Evolutionary conservation across 2,113 vertebrate species (phyloP), one percentile per base, ranked within the genome.

Genomic region (Ciconia boyciana): DNA sequence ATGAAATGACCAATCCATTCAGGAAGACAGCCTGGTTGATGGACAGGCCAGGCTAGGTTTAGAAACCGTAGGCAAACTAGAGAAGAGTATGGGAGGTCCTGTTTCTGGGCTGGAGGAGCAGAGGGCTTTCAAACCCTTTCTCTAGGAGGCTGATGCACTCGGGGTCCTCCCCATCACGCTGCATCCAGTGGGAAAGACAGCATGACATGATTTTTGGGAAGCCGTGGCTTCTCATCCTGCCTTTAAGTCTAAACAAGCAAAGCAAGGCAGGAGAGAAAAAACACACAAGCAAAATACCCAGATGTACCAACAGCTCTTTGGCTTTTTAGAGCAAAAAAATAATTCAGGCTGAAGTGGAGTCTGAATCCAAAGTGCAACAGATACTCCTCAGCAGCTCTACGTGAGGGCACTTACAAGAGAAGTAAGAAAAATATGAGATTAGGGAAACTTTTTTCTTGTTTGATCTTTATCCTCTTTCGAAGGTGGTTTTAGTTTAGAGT

Each of bases 251-350:
- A 28, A 83, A 41, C 2, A 9, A 79, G n/a, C 16, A 69, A 87
- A 79, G n/a, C 13, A 69, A 87, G 11, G 19, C 31, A 83, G 28
- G 41, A 75, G 60, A 68, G 22, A 17, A 58, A 75, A 75, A 20
- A 5, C 7, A 44, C 0, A 0, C 0, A 0, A 41, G 31, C 26
- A 54, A 46, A 89, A 77, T 8, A 68, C 13, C 2, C 43, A 61
- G n/a, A 54, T 19, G 20, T 5, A 48, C 7, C n/a, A 44, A 70
- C 26, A 58, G 5, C 5, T 54, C 31, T 10, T 11, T 34, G 32
- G 44, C 7, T 39, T 54, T 72, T 82, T 28, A 77, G 58, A 26
- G 17, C 6, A 58, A n/a, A 15, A 70, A 80, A 83, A 31, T 13
- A 68, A 83, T 12, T 61, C 15, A 65, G 51, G 39, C 57, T 32